phyloP scores from a whole-genome alignment of 2,888 invertebrate genomes.

The Caenorhabditis sulstoni region DNA sequence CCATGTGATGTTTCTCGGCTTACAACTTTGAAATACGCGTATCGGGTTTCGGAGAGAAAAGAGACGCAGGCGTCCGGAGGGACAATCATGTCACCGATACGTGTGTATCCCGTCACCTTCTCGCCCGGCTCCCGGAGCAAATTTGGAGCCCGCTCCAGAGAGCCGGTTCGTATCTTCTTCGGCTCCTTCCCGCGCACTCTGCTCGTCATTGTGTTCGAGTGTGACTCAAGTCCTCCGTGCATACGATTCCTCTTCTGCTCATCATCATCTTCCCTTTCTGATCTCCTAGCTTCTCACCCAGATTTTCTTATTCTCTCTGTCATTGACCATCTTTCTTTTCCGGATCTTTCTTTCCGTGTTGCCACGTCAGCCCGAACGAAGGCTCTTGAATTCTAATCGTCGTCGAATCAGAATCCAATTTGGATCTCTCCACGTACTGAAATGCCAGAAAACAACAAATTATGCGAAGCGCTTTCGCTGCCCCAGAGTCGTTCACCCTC shows the following conservation, averaged over 20 bases:
- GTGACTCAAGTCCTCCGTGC: not conserved
- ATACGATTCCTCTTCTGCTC: too few relatives aligned
- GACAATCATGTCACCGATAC: constrained; percentile 48
- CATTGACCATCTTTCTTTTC: too few relatives aligned
- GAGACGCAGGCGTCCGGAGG: constrained; percentile 25
- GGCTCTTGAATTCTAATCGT: constrained; percentile 20
- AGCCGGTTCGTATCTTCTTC: constrained; percentile 15
- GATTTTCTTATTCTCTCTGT: too few relatives aligned
- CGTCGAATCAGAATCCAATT: constrained; percentile 22
- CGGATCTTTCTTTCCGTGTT: not conserved
- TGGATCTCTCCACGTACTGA: constrained; percentile 10
- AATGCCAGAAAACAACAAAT: constrained; percentile 6
- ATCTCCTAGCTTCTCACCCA: not conserved
- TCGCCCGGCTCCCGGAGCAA: not conserved
- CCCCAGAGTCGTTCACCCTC: not conserved
- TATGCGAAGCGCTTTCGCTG: constrained; percentile 11
- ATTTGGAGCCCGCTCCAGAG: too few relatives aligned
- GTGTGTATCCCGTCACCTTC: constrained; percentile 14
- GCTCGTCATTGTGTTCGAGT: constrained; percentile 17
- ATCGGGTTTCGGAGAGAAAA: constrained; percentile 44
- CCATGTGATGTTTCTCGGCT: constrained; percentile 57
- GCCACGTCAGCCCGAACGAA: constrained; percentile 5
- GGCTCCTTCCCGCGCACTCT: constrained; percentile 18
- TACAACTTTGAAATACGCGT: constrained; percentile 48
- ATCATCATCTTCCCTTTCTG: not conserved